phyloP scores from a whole-genome alignment of 2,797 vertebrate species.

The Prunella strophiata region DNA sequence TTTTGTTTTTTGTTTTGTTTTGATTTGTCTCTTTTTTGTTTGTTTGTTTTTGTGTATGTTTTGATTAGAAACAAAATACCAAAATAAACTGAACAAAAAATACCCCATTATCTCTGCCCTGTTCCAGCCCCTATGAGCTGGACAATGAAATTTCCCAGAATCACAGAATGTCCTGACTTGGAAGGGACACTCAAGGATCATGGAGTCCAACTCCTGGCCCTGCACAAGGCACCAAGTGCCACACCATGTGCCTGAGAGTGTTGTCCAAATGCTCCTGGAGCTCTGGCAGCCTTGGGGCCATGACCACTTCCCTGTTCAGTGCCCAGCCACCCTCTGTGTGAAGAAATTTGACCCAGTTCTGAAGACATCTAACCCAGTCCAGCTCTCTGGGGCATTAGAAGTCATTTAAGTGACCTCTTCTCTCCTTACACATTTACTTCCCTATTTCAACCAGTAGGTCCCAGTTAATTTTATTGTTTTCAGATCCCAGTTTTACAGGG shows the following conservation, averaged over 20 bases:
- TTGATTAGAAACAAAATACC: not conserved
- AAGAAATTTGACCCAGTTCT: not conserved
- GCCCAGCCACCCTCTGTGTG: not conserved
- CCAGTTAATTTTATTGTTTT: not conserved
- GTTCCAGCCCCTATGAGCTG: not conserved
- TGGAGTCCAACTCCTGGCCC: accelerated
- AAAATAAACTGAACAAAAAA: not conserved
- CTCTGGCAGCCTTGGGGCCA: not conserved
- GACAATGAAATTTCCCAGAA: not conserved
- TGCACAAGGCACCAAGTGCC: not conserved
- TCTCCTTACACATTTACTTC: not conserved
- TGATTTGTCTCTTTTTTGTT: not conserved
- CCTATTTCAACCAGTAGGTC: not conserved
- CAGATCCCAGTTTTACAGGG: not conserved
- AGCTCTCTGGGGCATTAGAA: not conserved
- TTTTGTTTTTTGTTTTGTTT: not conserved
- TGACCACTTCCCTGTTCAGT: not conserved
- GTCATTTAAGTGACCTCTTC: not conserved
- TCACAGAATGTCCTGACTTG: not conserved
- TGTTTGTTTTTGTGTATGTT: not conserved
- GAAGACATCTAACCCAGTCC: not conserved
- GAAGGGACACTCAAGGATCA: not conserved
- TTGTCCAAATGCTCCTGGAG: not conserved
- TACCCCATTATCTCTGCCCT: not conserved
- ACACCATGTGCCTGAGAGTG: not conserved